phyloP scores from a whole-genome alignment of 2,797 vertebrate genomes.

The Siniperca undulata region DNA sequence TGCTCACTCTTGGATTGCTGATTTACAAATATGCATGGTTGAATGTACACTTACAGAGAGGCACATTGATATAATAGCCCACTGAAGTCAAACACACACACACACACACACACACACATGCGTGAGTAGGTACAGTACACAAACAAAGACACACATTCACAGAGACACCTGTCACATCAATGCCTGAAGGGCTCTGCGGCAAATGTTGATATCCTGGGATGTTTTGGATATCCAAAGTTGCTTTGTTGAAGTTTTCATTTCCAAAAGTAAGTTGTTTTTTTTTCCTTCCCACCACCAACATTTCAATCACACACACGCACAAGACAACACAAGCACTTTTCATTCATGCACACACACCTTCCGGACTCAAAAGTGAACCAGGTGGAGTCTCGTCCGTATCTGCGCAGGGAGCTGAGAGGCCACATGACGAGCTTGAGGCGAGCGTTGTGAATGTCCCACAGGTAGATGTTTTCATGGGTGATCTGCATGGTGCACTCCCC shows the following conservation, averaged over 20 bases:
- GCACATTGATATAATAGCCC: constrained; percentile 32
- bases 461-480: constrained; percentile 99
- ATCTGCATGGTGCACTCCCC: constrained; percentile 99
- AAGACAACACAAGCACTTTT: not conserved
- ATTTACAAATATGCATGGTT: constrained; percentile 71
- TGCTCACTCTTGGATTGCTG: constrained; percentile 60
- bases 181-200: constrained; percentile 71
- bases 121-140: constrained; percentile 37
- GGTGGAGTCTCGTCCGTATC: constrained; percentile 96
- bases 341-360: constrained; percentile 82
- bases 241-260: constrained; percentile 72
- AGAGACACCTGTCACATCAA: constrained; percentile 63
- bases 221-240: constrained; percentile 49
- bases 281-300: constrained; percentile 17
- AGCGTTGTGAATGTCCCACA: constrained; percentile 99
- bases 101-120: constrained; percentile 10
- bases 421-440: constrained; percentile 99
- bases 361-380: constrained; percentile 99
- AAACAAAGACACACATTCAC: constrained; percentile 58
- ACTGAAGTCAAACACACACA: constrained; percentile 46
- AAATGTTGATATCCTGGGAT: constrained; percentile 69
- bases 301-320: constrained; percentile 41
- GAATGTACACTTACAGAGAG: constrained; percentile 55
- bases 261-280: constrained; percentile 14
- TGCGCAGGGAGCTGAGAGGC: constrained; percentile 96